A percentile compares a stretch with the other conserved stretches of the same genome.
These are phyloP conservation scores for Loris lydekkerianus DNA, from an alignment of 2,797 vertebrate species.

Conservation along the genomic window DNA sequence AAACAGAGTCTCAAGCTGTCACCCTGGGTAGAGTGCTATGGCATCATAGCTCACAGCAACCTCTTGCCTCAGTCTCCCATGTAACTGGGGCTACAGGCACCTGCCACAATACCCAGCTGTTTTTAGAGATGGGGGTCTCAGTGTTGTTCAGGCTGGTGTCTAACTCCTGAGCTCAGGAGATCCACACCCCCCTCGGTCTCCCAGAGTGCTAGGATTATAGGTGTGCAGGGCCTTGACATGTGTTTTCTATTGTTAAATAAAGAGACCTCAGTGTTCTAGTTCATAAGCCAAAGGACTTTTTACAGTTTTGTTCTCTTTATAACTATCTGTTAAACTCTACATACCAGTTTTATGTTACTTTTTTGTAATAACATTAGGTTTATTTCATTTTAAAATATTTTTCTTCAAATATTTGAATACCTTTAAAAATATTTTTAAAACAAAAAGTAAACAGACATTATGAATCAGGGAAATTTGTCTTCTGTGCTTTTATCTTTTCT, in stretches of 20 bases:
- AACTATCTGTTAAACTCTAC: constrained; percentile 1
- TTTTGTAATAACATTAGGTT: constrained; percentile 1
- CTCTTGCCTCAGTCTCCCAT: too few species aligned
- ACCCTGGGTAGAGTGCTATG: too few species aligned
- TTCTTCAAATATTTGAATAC: background rate
- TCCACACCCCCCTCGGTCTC: too few species aligned
- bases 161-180: too few species aligned
- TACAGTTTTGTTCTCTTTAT: background rate
- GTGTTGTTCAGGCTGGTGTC: too few species aligned
- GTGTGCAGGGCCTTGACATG: too few species aligned
- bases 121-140: too few species aligned
- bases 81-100: too few species aligned
- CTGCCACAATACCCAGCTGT: too few species aligned
- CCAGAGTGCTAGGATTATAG: too few species aligned
- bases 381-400: background rate
- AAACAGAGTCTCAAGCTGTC: too few species aligned
- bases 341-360: background rate
- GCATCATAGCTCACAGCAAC: too few species aligned
- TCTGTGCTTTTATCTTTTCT: constrained; percentile 15
- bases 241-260: constrained; percentile 28
- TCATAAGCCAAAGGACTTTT: constrained; percentile 7
- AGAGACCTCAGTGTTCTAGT: background rate
- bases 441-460: constrained; percentile 11
- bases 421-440: background rate
- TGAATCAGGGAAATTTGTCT: constrained; percentile 15